phyloP scores from a whole-genome alignment of 1,140 invertebrate species.

The Venturia canescens region DNA sequence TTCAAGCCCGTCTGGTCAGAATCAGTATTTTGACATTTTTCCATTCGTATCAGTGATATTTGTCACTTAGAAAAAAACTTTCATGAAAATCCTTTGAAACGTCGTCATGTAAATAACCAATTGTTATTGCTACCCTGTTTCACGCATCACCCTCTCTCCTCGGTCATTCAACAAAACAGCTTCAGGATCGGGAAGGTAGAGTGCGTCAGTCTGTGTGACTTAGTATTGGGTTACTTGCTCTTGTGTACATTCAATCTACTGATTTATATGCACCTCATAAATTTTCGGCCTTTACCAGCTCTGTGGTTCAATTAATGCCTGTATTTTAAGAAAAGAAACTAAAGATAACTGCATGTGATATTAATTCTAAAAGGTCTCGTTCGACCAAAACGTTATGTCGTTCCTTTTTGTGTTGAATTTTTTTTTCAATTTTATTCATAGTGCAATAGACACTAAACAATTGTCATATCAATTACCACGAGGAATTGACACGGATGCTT shows the following conservation, averaged over 20 bases:
- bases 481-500: background rate
- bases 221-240: conserved; percentile 81
- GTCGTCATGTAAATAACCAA: conserved; percentile 58
- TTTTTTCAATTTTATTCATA: background rate
- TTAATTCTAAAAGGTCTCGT: background rate
- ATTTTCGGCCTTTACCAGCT: conserved; percentile 55
- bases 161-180: conserved; percentile 72
- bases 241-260: conserved; percentile 81
- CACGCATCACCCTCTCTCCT: conserved; percentile 52
- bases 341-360: background rate
- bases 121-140: conserved; percentile 67
- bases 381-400: background rate
- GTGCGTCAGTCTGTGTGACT: conserved; percentile 80
- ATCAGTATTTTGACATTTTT: too few species aligned
- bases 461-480: background rate
- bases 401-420: background rate
- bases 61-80: too few species aligned
- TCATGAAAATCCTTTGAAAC: background rate
- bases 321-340: background rate
- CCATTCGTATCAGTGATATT: too few species aligned
- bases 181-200: conserved; percentile 85
- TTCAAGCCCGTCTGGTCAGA: too few species aligned
- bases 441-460: background rate
- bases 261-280: conserved; percentile 80
- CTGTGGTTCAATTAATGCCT: conserved; percentile 53